Conservation (phyloP, 2,888 invertebrate species). For the Rambutsinella grinnellia region DNA sequence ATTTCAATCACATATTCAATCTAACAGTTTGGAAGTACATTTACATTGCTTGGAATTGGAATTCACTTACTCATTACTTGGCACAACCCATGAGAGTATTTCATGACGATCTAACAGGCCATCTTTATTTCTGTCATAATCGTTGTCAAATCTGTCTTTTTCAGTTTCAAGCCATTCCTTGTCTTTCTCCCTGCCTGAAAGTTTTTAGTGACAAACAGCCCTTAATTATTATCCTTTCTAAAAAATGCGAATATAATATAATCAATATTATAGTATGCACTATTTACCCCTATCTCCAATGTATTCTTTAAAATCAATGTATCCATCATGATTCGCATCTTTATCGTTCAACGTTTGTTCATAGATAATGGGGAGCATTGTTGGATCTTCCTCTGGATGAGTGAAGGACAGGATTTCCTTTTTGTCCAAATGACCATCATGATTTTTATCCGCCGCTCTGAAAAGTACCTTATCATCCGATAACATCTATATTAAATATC, state of each 20-base stretch:
- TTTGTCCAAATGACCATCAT: conserved; percentile 81
- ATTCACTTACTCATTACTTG: conserved; percentile 84
- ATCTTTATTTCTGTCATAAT: conserved; percentile 87
- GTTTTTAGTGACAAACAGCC: background rate
- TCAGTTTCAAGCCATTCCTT: conserved; percentile 81
- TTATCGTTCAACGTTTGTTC: conserved; percentile 81
- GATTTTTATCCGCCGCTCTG: conserved; percentile 84
- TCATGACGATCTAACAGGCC: conserved; percentile 84
- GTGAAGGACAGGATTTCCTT: conserved; percentile 90
- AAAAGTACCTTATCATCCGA: conserved; percentile 89
- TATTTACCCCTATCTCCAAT: conserved; percentile 79
- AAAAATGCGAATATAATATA: conserved; percentile 1
- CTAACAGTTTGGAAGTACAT: background rate
- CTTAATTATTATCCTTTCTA: background rate
- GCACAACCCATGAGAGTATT: conserved; percentile 90
- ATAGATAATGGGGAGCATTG: conserved; percentile 85
- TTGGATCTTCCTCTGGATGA: conserved; percentile 92
- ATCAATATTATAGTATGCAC: conserved; percentile 18
- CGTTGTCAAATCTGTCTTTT: conserved; percentile 87
- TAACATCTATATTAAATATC: conserved; percentile 69
- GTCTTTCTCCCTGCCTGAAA: conserved; percentile 75
- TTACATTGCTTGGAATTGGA: background rate
- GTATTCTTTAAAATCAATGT: conserved; percentile 87
- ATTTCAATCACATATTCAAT: too few species aligned
- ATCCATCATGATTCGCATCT: conserved; percentile 87